phyloP scores from a whole-genome alignment of 30 jellyfish, hydroid and myxozoan species.

The Cassiopea xamachana region DNA sequence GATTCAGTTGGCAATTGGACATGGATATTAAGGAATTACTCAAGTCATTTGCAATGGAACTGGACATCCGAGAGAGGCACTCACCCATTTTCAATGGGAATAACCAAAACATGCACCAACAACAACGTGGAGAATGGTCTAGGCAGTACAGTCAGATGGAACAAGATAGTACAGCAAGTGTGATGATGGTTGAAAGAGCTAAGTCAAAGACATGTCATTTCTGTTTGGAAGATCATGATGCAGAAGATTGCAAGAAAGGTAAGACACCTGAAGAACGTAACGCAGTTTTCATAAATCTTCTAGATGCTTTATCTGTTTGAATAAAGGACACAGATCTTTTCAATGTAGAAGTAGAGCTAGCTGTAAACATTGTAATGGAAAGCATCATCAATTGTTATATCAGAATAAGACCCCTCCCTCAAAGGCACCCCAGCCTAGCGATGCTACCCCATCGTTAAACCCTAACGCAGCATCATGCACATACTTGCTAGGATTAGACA shows the following conservation, averaged over 20 bases:
- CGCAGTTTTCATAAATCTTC: neutral
- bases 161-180: neutral
- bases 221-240: constrained; percentile 5
- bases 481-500: too few relatives aligned
- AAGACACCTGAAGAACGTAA: constrained; percentile 1
- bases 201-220: neutral
- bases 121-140: neutral
- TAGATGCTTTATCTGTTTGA: neutral
- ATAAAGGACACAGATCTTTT: constrained; percentile 14
- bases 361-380: constrained; percentile 27
- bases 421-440: neutral
- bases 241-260: neutral
- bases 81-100: neutral
- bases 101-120: neutral
- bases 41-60: constrained; percentile 3
- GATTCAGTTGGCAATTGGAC: constrained; percentile 6
- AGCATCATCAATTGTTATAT: neutral
- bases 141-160: neutral
- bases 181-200: neutral
- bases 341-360: constrained; percentile 16
- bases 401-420: neutral
- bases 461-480: too few relatives aligned
- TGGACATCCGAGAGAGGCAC: constrained; percentile 18
- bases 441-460: too few relatives aligned
- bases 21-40: neutral